These are phyloP conservation scores for Antigone vipio DNA, from an alignment of 2,113 vertebrate genomes.

Conservation along the genomic window DNA sequence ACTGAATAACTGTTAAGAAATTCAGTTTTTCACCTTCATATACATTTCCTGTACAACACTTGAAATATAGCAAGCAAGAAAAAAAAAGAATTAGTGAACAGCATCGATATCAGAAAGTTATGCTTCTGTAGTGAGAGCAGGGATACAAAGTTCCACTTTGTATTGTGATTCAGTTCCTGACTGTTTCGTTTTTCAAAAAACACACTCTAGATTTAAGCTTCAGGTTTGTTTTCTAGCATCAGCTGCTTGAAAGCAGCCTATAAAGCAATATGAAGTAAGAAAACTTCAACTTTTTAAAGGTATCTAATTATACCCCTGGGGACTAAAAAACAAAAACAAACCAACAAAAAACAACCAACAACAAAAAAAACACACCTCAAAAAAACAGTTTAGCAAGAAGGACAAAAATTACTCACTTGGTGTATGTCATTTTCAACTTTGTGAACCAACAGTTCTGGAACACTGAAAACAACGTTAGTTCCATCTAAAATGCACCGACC, in stretches of 20 bases:
- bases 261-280: not conserved
- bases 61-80: not conserved
- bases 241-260: not conserved
- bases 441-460: conserved; percentile 75
- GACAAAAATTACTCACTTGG: conserved; percentile 71
- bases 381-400: not conserved
- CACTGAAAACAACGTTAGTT: conserved; percentile 55
- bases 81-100: not conserved
- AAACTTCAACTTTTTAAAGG: not conserved
- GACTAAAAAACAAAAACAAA: not conserved
- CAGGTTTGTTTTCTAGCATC: not conserved
- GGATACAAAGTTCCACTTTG: not conserved
- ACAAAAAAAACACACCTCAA: too few relatives aligned
- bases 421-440: conserved; percentile 73
- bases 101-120: not conserved
- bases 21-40: conserved; percentile 85
- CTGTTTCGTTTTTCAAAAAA: not conserved
- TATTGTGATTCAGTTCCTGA: not conserved
- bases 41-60: conserved; percentile 77
- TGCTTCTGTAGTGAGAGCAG: not conserved
- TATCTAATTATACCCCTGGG: not conserved
- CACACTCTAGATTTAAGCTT: not conserved
- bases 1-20: conserved; percentile 79
- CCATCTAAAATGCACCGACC: conserved; percentile 79
- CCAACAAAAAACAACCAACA: too few relatives aligned